These are phyloP conservation scores for Cephalotes varians DNA, from an alignment of 2,888 invertebrate genomes.

Conservation along the genomic window DNA sequence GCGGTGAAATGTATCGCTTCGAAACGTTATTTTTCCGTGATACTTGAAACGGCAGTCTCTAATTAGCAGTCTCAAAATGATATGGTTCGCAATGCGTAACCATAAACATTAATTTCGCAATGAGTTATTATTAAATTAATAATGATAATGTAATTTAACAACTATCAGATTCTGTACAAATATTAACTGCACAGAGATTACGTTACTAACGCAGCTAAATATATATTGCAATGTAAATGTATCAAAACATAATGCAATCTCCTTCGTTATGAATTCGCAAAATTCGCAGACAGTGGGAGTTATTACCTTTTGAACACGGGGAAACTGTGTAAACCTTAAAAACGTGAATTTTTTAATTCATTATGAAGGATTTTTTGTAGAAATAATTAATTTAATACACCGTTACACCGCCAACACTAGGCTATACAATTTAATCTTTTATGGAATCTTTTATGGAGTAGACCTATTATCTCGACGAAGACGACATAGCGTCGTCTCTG, in stretches of 20 bases:
- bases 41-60: too few species aligned
- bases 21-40: not conserved
- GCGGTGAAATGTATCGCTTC: not conserved
- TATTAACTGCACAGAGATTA: not conserved
- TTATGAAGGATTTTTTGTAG: not conserved
- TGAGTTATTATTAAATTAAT: slow-evolving; percentile 9
- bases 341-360: not conserved
- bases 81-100: not conserved
- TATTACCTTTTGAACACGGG: not conserved
- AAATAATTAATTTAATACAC: not conserved
- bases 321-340: not conserved
- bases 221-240: not conserved
- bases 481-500: not conserved
- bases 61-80: not conserved
- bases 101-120: not conserved
- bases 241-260: not conserved
- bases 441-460: not conserved
- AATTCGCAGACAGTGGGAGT: too few species aligned
- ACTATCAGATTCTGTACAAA: slow-evolving; percentile 8
- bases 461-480: not conserved
- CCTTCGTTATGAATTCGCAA: not conserved
- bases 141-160: not conserved
- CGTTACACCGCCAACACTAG: not conserved
- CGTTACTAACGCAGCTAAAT: slow-evolving; percentile 5
- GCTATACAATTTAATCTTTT: not conserved